Conservation (phyloP, 2,113 vertebrate genomes). For the Seriola quinqueradiata region DNA sequence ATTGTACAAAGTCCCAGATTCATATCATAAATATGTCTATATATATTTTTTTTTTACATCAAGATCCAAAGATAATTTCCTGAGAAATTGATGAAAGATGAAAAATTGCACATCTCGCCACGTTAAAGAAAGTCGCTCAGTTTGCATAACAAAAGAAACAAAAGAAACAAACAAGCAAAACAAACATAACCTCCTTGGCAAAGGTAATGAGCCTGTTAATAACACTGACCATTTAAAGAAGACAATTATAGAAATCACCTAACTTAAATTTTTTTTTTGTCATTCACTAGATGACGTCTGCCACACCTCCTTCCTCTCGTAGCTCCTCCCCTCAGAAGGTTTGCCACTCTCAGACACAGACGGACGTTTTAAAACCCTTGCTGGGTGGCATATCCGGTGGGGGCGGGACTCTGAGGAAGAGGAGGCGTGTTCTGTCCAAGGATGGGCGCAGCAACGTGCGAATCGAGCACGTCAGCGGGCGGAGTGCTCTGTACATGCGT, state of each 20-base stretch:
- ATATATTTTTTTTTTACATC: no score
- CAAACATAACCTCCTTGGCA: no score
- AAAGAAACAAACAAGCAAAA: no score
- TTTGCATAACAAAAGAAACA: no score
- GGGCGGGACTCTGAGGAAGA: conserved; percentile 74
- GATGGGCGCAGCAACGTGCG: conserved; percentile 95
- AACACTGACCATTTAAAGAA: neutral
- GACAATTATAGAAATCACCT: neutral
- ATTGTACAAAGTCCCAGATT: no score
- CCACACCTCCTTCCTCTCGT: conserved; percentile 78
- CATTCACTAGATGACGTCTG: conserved; percentile 81
- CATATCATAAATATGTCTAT: no score
- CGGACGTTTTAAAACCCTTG: conserved; percentile 90
- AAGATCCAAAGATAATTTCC: no score
- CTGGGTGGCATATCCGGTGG: conserved; percentile 73
- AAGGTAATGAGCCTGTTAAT: neutral
- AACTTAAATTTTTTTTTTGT: neutral
- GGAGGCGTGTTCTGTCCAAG: conserved; percentile 93
- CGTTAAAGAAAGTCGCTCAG: no score
- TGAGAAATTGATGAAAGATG: no score
- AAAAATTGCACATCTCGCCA: no score
- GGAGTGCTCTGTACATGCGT: conserved; percentile 93
- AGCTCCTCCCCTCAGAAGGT: conserved; percentile 91
- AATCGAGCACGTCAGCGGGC: conserved; percentile 92
- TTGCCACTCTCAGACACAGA: conserved; percentile 96